Evolutionary conservation across 2,888 invertebrate genomes (phyloP).

Genomic region (Drosophila meridiana): DNA sequence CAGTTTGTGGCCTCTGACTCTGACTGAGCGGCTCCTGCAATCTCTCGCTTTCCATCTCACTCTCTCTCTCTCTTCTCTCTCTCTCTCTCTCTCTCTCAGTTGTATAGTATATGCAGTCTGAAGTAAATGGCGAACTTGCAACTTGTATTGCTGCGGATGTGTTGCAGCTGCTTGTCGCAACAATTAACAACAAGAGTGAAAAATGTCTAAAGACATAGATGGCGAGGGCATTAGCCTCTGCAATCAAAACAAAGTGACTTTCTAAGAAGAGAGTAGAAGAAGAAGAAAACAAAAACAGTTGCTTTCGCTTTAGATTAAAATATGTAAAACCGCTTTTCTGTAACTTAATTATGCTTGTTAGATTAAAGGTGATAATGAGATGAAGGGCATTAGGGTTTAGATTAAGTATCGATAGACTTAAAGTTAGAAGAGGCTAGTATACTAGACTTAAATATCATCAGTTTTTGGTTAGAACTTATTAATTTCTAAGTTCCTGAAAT

Average conservation of each 20-base stretch:
- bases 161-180: conserved; percentile 45
- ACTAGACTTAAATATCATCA: no score
- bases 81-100: not conserved
- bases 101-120: not conserved
- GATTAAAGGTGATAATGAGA: not conserved
- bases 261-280: not conserved
- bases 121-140: conserved; percentile 37
- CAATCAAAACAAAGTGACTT: conserved; percentile 14
- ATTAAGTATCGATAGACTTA: no score
- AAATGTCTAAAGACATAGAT: conserved; percentile 2
- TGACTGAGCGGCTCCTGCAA: conserved; percentile 8
- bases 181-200: conserved; percentile 14
- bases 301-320: conserved; percentile 4
- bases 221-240: conserved; percentile 18
- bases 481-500: no score
- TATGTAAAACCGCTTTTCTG: not conserved
- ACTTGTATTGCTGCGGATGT: conserved; percentile 50
- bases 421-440: no score
- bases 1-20: conserved; percentile 69
- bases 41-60: not conserved
- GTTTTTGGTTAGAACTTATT: no score
- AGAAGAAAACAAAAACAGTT: not conserved
- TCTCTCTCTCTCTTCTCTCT: not conserved
- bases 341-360: not conserved
- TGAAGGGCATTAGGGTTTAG: not conserved